These are phyloP conservation scores for Fabriciana adippe DNA, from an alignment of 2,888 invertebrate genomes.

Conservation along the genomic window DNA sequence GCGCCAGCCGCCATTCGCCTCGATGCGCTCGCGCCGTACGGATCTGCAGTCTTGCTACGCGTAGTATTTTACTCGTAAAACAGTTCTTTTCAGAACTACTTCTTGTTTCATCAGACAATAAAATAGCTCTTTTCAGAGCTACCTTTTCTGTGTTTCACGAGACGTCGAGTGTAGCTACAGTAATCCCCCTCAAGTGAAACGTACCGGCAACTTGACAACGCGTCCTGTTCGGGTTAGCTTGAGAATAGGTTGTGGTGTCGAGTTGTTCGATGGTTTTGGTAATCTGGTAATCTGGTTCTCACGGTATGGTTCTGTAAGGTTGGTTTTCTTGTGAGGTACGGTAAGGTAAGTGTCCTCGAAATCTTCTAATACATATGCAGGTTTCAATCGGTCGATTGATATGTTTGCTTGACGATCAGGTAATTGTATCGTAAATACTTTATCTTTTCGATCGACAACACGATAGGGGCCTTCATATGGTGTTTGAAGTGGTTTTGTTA, in stretches of 20 bases:
- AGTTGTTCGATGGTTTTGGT: slow-evolving; percentile 32
- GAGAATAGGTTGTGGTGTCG: slow-evolving; percentile 20
- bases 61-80: too few relatives aligned
- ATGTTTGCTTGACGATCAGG: too few relatives aligned
- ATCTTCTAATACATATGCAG: neutral
- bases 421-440: too few relatives aligned
- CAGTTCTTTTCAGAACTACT: too few relatives aligned
- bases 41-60: too few relatives aligned
- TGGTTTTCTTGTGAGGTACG: slow-evolving; percentile 1
- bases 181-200: slow-evolving; percentile 9
- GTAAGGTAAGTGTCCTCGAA: neutral
- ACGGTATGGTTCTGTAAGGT: neutral
- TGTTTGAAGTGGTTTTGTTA: neutral
- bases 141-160: too few relatives aligned
- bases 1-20: too few relatives aligned
- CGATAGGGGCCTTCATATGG: too few relatives aligned
- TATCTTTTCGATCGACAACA: too few relatives aligned
- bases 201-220: slow-evolving; percentile 5
- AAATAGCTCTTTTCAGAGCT: too few relatives aligned
- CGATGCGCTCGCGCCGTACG: too few relatives aligned
- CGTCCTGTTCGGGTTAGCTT: slow-evolving; percentile 1
- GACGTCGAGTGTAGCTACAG: neutral
- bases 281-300: slow-evolving; percentile 7
- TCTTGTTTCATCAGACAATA: too few relatives aligned
- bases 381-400: slow-evolving; percentile 1